Conservation (phyloP, 2,888 invertebrate species). For the Sipha maydis region DNA sequence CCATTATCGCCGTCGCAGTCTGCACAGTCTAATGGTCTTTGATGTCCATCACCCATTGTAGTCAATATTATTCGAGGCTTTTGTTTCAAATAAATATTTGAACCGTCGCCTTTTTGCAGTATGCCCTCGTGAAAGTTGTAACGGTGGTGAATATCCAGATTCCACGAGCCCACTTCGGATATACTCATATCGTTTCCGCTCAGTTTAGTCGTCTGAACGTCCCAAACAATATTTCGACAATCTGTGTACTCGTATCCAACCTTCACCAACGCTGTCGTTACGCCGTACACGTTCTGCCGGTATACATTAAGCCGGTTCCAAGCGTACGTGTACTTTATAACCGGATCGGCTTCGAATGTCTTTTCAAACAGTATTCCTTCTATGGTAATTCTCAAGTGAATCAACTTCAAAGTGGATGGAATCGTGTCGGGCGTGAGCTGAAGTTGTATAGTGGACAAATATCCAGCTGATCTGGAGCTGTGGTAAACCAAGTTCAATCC, state of each 20-base stretch:
- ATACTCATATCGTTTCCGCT: slow-evolving; percentile 97
- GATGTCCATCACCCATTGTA: slow-evolving; percentile 90
- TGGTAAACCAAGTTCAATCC: slow-evolving; percentile 96
- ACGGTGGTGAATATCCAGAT: slow-evolving; percentile 95
- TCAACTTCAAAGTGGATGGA: slow-evolving; percentile 82
- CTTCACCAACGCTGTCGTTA: slow-evolving; percentile 92
- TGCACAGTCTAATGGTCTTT: slow-evolving; percentile 84
- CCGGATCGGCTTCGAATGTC: slow-evolving; percentile 94
- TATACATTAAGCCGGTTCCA: slow-evolving; percentile 98
- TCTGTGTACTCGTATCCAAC: slow-evolving; percentile 96
- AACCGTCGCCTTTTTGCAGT: slow-evolving; percentile 96
- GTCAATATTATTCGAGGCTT: slow-evolving; percentile 91
- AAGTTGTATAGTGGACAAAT: slow-evolving; percentile 89
- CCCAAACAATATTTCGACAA: slow-evolving; percentile 94
- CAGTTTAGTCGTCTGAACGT: slow-evolving; percentile 92
- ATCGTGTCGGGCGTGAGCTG: slow-evolving; percentile 88
- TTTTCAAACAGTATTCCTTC: slow-evolving; percentile 95
- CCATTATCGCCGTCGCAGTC: slow-evolving; percentile 81
- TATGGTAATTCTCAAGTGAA: slow-evolving; percentile 91
- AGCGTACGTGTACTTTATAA: slow-evolving; percentile 95
- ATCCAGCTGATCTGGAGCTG: slow-evolving; percentile 93
- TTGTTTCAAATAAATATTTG: slow-evolving; percentile 92
- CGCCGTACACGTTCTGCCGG: slow-evolving; percentile 94
- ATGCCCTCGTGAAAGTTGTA: slow-evolving; percentile 99
- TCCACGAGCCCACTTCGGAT: slow-evolving; percentile 97